Percentiles rank a stretch among this genome's conserved stretches.
Conservation (phyloP, 2,888 invertebrate genomes). For the Polietes domitor region DNA sequence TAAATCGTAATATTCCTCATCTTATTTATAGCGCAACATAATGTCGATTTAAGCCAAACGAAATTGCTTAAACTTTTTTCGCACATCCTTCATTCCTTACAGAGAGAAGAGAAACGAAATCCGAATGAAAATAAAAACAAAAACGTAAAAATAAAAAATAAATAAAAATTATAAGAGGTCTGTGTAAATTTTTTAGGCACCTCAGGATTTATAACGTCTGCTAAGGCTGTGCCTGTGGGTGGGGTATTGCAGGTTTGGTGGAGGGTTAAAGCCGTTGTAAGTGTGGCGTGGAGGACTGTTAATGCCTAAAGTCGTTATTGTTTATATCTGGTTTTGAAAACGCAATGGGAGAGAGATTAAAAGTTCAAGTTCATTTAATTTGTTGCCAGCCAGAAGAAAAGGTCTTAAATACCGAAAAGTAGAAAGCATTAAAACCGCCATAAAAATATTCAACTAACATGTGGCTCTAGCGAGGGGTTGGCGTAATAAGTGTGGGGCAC, state of each 20-base stretch:
- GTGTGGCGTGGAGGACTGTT: constrained; percentile 22
- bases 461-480: constrained; percentile 51
- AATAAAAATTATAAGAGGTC: constrained; percentile 18
- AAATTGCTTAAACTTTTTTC: constrained; percentile 9
- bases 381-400: constrained; percentile 74
- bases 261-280: neutral
- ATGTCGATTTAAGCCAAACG: constrained; percentile 1
- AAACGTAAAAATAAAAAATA: constrained; percentile 27
- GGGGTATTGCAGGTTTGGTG: neutral
- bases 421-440: constrained; percentile 56
- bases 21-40: neutral
- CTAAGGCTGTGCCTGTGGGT: constrained; percentile 24
- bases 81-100: constrained; percentile 18
- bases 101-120: neutral
- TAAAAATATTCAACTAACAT: constrained; percentile 58
- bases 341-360: constrained; percentile 53
- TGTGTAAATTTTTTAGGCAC: constrained; percentile 60
- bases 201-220: constrained; percentile 65
- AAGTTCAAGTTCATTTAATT: constrained; percentile 79
- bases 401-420: constrained; percentile 46
- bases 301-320: constrained; percentile 61
- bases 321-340: constrained; percentile 54
- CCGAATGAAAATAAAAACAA: constrained; percentile 22
- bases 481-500: constrained; percentile 23
- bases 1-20: neutral